Conservation (phyloP, 92 coral and sea anemone species). For the Paramuricea clavata region DNA sequence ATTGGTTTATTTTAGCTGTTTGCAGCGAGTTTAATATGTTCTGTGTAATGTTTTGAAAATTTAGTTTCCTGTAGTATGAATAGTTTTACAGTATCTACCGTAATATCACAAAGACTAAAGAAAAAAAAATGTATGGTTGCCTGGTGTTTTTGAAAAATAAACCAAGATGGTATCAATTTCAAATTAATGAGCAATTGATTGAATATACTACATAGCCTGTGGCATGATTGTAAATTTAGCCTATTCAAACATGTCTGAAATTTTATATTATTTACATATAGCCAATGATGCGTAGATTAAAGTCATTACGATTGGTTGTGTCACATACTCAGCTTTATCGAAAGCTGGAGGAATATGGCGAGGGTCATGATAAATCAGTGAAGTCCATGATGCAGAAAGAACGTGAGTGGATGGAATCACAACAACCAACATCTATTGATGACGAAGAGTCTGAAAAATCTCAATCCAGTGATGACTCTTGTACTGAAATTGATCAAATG, state of each 20-base stretch:
- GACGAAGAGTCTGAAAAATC: background rate
- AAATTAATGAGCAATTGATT: too few species aligned
- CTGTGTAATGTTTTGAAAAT: too few species aligned
- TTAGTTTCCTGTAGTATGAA: too few species aligned
- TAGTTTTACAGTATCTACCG: too few species aligned
- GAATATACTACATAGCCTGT: background rate
- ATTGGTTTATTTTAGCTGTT: too few species aligned
- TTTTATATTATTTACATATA: background rate
- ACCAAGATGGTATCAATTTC: too few species aligned
- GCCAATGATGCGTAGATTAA: background rate
- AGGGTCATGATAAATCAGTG: background rate
- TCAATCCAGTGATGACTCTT: background rate
- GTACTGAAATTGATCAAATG: background rate
- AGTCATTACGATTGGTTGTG: background rate
- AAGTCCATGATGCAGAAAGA: background rate
- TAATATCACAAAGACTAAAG: too few species aligned
- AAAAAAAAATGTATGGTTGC: too few species aligned
- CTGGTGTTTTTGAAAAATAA: too few species aligned
- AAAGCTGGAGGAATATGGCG: background rate
- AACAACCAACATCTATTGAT: background rate
- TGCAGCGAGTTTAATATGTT: too few species aligned
- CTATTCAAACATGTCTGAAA: background rate
- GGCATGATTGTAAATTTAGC: background rate
- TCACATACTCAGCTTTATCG: background rate
- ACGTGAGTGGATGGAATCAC: background rate